These are phyloP conservation scores for Takifugu ocellatus DNA, from an alignment of 2,797 vertebrate species.

Conservation along the genomic window DNA sequence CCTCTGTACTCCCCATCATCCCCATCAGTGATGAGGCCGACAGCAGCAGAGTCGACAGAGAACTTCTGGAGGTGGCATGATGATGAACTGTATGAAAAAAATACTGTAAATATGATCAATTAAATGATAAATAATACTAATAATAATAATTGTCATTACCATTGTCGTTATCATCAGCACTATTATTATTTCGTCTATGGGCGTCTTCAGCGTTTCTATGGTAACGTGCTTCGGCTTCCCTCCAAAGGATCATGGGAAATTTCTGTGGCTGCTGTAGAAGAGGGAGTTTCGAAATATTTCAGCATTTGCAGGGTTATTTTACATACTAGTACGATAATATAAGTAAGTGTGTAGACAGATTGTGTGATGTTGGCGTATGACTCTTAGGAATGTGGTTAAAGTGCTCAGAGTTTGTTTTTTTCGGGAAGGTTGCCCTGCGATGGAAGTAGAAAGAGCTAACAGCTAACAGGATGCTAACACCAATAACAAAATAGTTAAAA, in stretches of 20 bases:
- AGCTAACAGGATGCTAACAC: slow-evolving; percentile 22
- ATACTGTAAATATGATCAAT: too few relatives aligned
- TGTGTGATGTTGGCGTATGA: neutral
- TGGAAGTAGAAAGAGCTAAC: slow-evolving; percentile 31
- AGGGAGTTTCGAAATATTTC: slow-evolving; percentile 75
- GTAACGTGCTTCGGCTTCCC: slow-evolving; percentile 61
- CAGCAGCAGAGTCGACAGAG: too few relatives aligned
- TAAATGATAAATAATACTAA: too few relatives aligned
- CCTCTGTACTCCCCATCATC: too few relatives aligned
- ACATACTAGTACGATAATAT: neutral
- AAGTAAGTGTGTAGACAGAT: neutral
- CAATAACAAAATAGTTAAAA: too few relatives aligned
- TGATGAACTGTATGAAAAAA: too few relatives aligned
- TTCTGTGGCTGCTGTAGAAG: slow-evolving; percentile 39
- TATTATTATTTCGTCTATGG: neutral
- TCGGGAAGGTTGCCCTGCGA: neutral
- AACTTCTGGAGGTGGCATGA: too few relatives aligned
- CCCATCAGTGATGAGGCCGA: too few relatives aligned
- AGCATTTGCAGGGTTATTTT: slow-evolving; percentile 1
- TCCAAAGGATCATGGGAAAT: slow-evolving; percentile 66
- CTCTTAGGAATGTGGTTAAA: neutral
- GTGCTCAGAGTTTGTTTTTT: neutral
- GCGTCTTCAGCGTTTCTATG: slow-evolving; percentile 47
- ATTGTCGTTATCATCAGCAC: too few relatives aligned
- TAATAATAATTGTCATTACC: too few relatives aligned